These are phyloP conservation scores for Ctenoplectra terminalis DNA, from an alignment of 1,140 invertebrate genomes.

Conservation along the genomic window DNA sequence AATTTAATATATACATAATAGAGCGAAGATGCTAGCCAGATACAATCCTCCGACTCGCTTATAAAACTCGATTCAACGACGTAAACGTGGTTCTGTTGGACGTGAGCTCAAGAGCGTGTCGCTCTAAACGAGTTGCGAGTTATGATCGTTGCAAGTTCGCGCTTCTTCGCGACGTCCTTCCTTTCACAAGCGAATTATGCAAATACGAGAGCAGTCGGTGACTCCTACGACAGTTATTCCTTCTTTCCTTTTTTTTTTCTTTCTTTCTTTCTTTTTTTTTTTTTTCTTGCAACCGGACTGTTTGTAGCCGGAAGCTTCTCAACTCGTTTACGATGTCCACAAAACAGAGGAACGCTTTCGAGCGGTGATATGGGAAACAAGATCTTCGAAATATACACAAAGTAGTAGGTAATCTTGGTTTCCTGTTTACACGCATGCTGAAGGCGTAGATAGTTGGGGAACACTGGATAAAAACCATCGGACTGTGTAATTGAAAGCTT, in stretches of 20 bases:
- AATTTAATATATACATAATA: too few species aligned
- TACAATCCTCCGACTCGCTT: slow-evolving; percentile 38
- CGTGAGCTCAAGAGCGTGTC: slow-evolving; percentile 43
- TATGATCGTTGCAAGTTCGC: slow-evolving; percentile 68
- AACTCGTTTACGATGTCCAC: slow-evolving; percentile 45
- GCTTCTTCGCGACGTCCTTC: slow-evolving; percentile 53
- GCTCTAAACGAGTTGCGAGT: slow-evolving; percentile 66
- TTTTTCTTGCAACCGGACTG: slow-evolving; percentile 34
- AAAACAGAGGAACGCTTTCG: slow-evolving; percentile 33
- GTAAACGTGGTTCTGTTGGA: slow-evolving; percentile 51
- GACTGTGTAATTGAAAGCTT: neutral
- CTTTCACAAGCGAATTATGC: slow-evolving; percentile 63
- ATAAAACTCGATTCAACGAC: slow-evolving; percentile 59
- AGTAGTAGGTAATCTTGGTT: neutral
- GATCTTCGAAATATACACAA: slow-evolving; percentile 3
- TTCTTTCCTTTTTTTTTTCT: too few species aligned
- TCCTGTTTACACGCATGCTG: neutral
- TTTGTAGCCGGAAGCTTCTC: slow-evolving; percentile 44
- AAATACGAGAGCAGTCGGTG: slow-evolving; percentile 59
- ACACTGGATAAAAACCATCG: slow-evolving; percentile 4
- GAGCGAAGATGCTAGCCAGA: neutral
- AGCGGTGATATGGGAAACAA: slow-evolving; percentile 17
- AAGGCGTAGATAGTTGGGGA: neutral
- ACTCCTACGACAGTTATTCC: slow-evolving; percentile 26
- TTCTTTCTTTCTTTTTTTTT: neutral